Base-by-base conservation (phyloP, 2,797 vertebrate genomes). In the Dendrocincla fuliginosa region DNA sequence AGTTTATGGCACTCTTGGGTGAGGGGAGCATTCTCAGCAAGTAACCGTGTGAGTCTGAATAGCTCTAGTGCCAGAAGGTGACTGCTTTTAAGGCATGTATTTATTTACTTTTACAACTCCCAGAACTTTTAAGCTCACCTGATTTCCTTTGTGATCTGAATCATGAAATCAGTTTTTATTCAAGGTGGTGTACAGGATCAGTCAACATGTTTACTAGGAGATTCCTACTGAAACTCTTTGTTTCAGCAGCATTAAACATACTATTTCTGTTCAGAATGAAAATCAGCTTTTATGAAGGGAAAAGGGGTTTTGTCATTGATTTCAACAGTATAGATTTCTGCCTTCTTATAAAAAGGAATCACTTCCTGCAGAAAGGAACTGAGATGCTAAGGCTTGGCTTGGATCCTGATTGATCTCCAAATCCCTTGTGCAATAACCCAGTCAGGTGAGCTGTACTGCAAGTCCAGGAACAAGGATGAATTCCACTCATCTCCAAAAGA, bases 401-500 rank as follows among this genome's bases (percentile, higher is more conserved):
- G 91, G 78, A 94, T 85, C 64, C 64, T 55, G 71, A 90, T 20
- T 96, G 81, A 94, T 93, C 82, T 93, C 57, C 60, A 90, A 93
- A 94, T 95, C 88, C 70, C 67, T 69, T 33, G 33, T 77, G 88
- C 59, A 90, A 69, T 84, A 93, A 90, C 77, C 64, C 59, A 82
- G 59, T 47, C 37, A 95, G 76, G 13, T 6, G 74, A 95, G 59
- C 35, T 79, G 47, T 76, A 52, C 74, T 70, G 52, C 35, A 82
- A 90, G 92, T 90, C 74, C 70, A 86, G 56, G 56, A 87, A 63
- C 2, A 4, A 76, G 74, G 32, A 90, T 46, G 32, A 95, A 82
- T 90, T 88, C 74, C 35, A 63, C 42, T 90, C 65, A 76, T 24
- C 33, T 33, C 55, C 52, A 60, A 87, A 91, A 82, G 25, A 84